These are phyloP conservation scores for Priocnemis perturbator DNA, from an alignment of 2,888 invertebrate genomes.

Conservation along the genomic window DNA sequence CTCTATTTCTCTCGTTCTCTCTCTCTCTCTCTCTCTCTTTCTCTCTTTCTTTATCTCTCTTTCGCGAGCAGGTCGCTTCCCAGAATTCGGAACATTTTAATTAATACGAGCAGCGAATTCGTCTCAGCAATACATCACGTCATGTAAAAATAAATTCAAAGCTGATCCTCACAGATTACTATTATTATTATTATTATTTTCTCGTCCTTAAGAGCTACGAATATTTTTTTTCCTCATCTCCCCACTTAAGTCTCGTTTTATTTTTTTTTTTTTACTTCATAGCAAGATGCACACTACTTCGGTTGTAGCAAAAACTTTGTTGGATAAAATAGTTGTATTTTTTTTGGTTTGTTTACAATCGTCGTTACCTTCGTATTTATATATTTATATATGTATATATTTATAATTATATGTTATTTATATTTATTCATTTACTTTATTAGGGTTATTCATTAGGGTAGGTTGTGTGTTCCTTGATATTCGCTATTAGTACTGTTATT, in stretches of 20 bases:
- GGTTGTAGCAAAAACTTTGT: constrained; percentile 73
- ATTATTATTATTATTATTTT: constrained; percentile 62
- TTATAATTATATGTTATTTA: constrained; percentile 42
- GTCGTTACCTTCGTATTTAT: constrained; percentile 63
- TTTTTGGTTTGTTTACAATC: constrained; percentile 63
- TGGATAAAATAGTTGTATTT: constrained; percentile 72
- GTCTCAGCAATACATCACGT: constrained; percentile 62
- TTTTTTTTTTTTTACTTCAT: constrained; percentile 54
- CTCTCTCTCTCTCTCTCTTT: constrained; percentile 18
- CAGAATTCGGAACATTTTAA: constrained; percentile 58
- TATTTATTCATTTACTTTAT: constrained; percentile 45
- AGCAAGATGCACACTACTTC: constrained; percentile 70
- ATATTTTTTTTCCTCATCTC: constrained; percentile 47
- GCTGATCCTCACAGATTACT: constrained; percentile 67
- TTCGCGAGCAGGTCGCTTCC: constrained; percentile 41
- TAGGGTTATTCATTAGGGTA: constrained; percentile 47
- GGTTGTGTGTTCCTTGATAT: constrained; percentile 58
- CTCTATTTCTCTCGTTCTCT: not conserved
- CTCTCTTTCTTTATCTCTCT: constrained; percentile 18
- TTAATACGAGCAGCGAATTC: constrained; percentile 56
- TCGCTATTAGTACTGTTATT: constrained; percentile 48
- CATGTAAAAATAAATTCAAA: constrained; percentile 75
- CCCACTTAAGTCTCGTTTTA: constrained; percentile 38
- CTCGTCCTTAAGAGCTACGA: constrained; percentile 64
- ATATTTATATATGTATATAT: constrained; percentile 53